A percentile compares a stretch with the other conserved stretches of the same genome.
Conservation (phyloP, 2,797 vertebrate genomes). For the Amazona ochrocephala region DNA sequence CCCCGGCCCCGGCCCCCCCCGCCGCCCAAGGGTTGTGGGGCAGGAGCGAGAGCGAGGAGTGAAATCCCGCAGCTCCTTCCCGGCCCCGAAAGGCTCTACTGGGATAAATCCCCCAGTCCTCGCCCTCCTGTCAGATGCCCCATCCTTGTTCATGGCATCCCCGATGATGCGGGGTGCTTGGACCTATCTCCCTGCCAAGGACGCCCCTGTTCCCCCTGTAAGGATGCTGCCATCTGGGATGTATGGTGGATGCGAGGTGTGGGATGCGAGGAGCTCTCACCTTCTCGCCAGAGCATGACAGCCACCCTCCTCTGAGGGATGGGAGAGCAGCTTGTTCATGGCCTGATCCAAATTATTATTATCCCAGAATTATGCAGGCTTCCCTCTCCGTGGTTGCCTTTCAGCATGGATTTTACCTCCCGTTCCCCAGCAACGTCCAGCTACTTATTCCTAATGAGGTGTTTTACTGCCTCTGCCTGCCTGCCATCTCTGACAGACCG, state of each 20-base stretch:
- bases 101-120: not conserved
- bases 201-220: rapidly evolving
- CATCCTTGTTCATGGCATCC: not conserved
- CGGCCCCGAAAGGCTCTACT: not conserved
- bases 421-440: not conserved
- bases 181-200: not conserved
- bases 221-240: not conserved
- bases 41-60: not conserved
- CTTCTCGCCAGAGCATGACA: not conserved
- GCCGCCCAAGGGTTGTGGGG: not conserved
- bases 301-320: not conserved
- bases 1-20: too few species aligned
- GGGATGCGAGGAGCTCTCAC: not conserved
- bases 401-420: not conserved
- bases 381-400: not conserved
- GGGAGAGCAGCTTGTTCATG: not conserved
- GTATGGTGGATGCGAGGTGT: not conserved
- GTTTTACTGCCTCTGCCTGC: not conserved
- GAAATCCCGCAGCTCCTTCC: not conserved
- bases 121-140: not conserved
- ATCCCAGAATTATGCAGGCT: not conserved
- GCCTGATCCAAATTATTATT: not conserved
- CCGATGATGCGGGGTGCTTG: not conserved
- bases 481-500: not conserved
- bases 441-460: not conserved